Conservation (phyloP, 1,140 invertebrate genomes). For the Zophobas atratus region DNA sequence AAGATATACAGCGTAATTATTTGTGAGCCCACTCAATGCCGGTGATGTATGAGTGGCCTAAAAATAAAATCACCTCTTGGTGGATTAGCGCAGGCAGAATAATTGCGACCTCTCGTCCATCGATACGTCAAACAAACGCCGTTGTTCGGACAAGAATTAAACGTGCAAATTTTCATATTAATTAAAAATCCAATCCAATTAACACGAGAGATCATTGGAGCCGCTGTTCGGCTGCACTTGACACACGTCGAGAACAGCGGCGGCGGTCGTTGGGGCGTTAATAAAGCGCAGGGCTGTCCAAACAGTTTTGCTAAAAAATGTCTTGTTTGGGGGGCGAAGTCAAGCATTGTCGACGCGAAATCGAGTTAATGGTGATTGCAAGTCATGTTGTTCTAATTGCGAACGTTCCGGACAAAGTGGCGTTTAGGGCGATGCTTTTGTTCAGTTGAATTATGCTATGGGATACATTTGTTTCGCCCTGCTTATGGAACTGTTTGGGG, state of each 20-base stretch:
- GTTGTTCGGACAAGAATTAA: constrained; percentile 54
- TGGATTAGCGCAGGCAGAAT: constrained; percentile 29
- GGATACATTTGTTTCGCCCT: constrained; percentile 45
- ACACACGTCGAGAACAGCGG: constrained; percentile 65
- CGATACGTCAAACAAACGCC: constrained; percentile 51
- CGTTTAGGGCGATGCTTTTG: constrained; percentile 39
- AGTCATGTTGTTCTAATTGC: constrained; percentile 50
- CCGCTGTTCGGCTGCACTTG: constrained; percentile 65
- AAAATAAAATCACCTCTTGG: constrained; percentile 55
- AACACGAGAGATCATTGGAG: constrained; percentile 65
- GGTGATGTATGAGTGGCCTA: constrained; percentile 58
- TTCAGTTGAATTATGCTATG: constrained; percentile 39
- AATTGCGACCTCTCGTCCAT: constrained; percentile 17
- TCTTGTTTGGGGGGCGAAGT: constrained; percentile 35
- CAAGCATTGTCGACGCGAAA: constrained; percentile 45
- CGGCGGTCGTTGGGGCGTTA: constrained; percentile 29
- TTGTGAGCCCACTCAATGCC: constrained; percentile 56
- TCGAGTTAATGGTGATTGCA: constrained; percentile 51
- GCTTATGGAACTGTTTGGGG: neutral
- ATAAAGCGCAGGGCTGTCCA: constrained; percentile 36
- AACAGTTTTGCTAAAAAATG: constrained; percentile 26
- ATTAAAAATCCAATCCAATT: constrained; percentile 68
- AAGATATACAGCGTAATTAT: constrained; percentile 63
- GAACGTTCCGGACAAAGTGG: constrained; percentile 27
- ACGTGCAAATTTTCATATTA: constrained; percentile 66